A percentile compares a stretch with the other conserved stretches of the same genome.
These are phyloP conservation scores for Oncorhynchus clarkii DNA, from an alignment of 2,113 vertebrate species.

Conservation along the genomic window DNA sequence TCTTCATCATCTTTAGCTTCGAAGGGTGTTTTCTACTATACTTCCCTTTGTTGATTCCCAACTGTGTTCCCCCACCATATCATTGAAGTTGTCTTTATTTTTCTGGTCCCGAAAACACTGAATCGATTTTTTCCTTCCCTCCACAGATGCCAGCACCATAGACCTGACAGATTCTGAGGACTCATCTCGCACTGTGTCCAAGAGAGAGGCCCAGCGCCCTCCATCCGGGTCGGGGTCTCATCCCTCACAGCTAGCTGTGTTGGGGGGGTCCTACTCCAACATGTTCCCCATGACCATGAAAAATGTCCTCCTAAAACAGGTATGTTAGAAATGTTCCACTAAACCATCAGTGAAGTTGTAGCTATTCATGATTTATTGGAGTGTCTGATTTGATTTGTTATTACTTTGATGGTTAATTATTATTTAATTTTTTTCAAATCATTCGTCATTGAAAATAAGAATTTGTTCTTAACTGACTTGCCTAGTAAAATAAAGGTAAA, in stretches of 20 bases:
- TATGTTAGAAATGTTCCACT: constrained; percentile 43
- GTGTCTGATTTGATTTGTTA: no score
- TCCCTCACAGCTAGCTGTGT: constrained; percentile 60
- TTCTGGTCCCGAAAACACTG: background rate
- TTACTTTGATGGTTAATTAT: no score
- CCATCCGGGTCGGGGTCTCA: constrained; percentile 49
- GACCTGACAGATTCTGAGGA: constrained; percentile 83
- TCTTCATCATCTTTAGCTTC: no score
- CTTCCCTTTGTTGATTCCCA: background rate
- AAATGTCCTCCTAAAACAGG: constrained; percentile 89
- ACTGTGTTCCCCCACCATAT: no score
- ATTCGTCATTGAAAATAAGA: no score
- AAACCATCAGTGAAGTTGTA: no score
- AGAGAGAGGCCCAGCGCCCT: constrained; percentile 44
- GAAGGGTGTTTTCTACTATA: no score
- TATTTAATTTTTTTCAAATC: no score
- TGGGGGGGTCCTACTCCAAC: constrained; percentile 70
- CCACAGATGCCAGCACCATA: constrained; percentile 79
- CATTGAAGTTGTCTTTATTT: background rate
- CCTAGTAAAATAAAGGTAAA: no score
- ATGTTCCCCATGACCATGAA: constrained; percentile 90
- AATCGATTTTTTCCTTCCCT: background rate
- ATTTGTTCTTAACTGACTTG: no score
- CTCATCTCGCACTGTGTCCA: constrained; percentile 35
- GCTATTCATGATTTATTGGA: no score